Base-by-base conservation (phyloP, 2,797 vertebrate species). In the Aldrovandia affinis region DNA sequence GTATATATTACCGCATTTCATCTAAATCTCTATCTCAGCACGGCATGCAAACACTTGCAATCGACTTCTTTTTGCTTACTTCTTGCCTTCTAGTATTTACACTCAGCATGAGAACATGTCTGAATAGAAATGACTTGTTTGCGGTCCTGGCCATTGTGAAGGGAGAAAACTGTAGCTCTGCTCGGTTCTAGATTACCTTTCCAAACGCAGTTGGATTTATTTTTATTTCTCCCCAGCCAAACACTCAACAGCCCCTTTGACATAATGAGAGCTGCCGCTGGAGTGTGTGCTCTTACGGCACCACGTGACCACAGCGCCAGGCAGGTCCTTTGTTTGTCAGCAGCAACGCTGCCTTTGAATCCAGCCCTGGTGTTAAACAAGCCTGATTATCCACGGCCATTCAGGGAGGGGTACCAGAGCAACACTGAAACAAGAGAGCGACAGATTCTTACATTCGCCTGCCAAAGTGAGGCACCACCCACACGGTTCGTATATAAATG, bases 281-380 rank as follows among this genome's bases (percentile, higher is more conserved):
- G 63, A 73, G 68, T 39, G 68, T 39, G 68, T 39, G 73, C 73
- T 77, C 73, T 42, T 77, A 44, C 44, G 2, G 25, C 73, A 77
- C 73, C 42, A 25, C 33, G 42, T 77, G 73, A 47, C 73, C 39
- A 77, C 10, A 47, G 73, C 2, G 22, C 42, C 18, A 33, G 20
- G 8, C 22, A 77, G 73, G 73, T 20, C 55, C 73, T 77, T 47
- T 77, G 73, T 77, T 77, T 77, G 63, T 65, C 63, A 65, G 63
- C 28, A 33, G 33, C 6, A 65, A 30, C 33, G 63, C 63, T 33
- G 39, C 42, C 22, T 77, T 77, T 77, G 39, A 77, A 44, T 44
- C 73, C 73, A 77, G 42, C 73, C 39, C 39, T 77, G 73, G 73
- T 77, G 73, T 77, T 77, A 77, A 77, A 47, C 39, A 77, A 77